A percentile compares a stretch with the other conserved stretches of the same genome.
phyloP scores from a whole-genome alignment of 1,140 invertebrate species.

The Frieseomelitta varia region DNA sequence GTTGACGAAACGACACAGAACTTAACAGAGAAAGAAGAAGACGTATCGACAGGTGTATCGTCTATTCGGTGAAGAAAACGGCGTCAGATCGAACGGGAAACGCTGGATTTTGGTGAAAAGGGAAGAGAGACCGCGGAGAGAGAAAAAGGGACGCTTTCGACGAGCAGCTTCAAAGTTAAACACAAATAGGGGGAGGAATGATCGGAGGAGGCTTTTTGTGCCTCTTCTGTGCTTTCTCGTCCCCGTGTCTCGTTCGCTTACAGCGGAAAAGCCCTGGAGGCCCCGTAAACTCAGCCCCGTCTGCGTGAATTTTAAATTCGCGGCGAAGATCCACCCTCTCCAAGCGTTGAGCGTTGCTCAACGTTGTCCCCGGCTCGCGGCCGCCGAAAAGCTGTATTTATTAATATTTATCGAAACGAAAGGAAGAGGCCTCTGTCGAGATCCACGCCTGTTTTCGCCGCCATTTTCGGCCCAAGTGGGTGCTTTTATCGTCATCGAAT shows the following conservation, averaged over 20 bases:
- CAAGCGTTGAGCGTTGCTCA: background rate
- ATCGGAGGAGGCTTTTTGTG: constrained; percentile 18
- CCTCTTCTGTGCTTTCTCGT: constrained; percentile 4
- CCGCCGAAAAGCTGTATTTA: background rate
- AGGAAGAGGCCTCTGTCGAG: too few species aligned
- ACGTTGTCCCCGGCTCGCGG: background rate
- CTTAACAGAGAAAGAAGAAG: too few species aligned
- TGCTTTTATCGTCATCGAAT: background rate
- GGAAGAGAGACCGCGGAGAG: background rate
- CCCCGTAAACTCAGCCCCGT: constrained; percentile 28
- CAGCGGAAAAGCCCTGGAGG: constrained; percentile 6
- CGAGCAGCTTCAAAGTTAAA: constrained; percentile 46
- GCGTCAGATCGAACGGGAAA: background rate
- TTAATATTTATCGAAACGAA: constrained; percentile 22
- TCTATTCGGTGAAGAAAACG: too few species aligned
- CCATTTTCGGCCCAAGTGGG: background rate
- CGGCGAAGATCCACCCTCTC: background rate
- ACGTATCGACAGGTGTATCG: too few species aligned
- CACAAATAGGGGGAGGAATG: constrained; percentile 46
- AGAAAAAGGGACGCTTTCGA: constrained; percentile 33
- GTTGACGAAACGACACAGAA: too few species aligned
- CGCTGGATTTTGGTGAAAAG: background rate
- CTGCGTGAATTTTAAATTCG: constrained; percentile 43
- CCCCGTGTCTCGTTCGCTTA: background rate
- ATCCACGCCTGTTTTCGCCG: too few species aligned